Base-by-base conservation (phyloP, 1,140 invertebrate genomes). In the Meloidogyne hapla region DNA sequence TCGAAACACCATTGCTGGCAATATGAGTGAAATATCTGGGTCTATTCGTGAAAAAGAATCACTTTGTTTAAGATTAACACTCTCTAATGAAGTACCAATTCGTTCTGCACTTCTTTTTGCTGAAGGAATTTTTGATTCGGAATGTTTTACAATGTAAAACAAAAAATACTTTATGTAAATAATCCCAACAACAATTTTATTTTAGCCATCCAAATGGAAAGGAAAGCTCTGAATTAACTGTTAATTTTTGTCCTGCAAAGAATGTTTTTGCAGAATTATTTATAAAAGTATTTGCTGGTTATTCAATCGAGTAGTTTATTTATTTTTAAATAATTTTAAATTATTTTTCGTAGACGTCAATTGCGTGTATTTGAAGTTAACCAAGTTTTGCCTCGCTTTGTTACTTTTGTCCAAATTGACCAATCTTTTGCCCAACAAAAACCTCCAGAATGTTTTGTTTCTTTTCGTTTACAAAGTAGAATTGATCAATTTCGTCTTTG, bases 131-230 rank as follows among this genome's bases (percentile, higher is more conserved):
- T 82, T 82, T 56, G 79, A 77, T 12, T 81, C 82, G 9, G 81
- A 82, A 67, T 84, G 81, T 64, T 81, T 40, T 63, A 74, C 72
- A 40, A 81, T 82, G 81, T 84, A 77, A 66, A n/a, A n/a, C n/a
- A n/a, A n/a, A 15, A 12, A 21, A 15, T 5, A 23, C n/a, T 45
- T 33, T 68, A 21, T 4, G 2, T 13, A 5, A 38, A 48, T 56
- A n/a, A 66, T 18, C n/a, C 56, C 1, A n/a, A 21, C 26, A 66
- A n/a, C n/a, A 74, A 74, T 74, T 74, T 8, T 23, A 42, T 67
- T 81, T 65, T 25, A 84, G 81, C 18, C 81, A 82, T 78, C 81
- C 81, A 40, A 83, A 81, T 74, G 77, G 77, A 26, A 72, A 71
- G 1, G 77, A 78, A 80, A 26, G 48, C 26, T 33, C 76, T 21